These are phyloP conservation scores for Tolmerus cingulatus DNA, from an alignment of 2,888 invertebrate genomes.

Conservation along the genomic window DNA sequence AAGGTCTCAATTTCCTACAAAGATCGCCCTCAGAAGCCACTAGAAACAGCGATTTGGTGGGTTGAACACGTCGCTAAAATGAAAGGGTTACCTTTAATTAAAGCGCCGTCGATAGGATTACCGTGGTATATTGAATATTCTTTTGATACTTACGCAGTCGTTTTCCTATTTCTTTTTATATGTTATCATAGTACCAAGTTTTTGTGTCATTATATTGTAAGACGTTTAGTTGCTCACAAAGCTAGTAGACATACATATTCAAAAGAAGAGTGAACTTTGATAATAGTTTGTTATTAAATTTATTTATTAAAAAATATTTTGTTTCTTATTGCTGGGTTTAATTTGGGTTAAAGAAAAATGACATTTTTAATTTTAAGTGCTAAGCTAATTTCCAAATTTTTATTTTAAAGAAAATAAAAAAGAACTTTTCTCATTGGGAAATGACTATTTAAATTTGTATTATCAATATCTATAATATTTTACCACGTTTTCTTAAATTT, in stretches of 20 bases:
- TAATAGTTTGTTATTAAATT: neutral
- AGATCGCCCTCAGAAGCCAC: slow-evolving; percentile 67
- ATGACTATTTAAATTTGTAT: too few species aligned
- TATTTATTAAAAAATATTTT: neutral
- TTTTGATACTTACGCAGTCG: slow-evolving; percentile 56
- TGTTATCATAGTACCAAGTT: neutral
- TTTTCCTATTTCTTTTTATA: slow-evolving; percentile 45
- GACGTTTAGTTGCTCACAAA: neutral
- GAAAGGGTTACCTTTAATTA: slow-evolving; percentile 67
- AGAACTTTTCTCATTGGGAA: too few species aligned
- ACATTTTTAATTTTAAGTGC: too few species aligned
- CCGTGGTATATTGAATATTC: slow-evolving; percentile 60
- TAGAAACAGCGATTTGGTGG: slow-evolving; percentile 72
- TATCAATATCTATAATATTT: too few species aligned
- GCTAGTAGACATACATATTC: neutral
- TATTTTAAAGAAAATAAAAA: too few species aligned
- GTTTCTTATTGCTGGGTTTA: neutral
- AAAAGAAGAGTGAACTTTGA: neutral
- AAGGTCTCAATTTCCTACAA: slow-evolving; percentile 65
- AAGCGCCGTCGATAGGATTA: slow-evolving; percentile 60
- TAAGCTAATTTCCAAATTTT: too few species aligned
- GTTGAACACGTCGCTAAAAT: slow-evolving; percentile 71
- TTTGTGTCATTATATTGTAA: neutral
- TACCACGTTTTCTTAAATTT: too few species aligned
- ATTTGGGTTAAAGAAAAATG: neutral